phyloP scores from a whole-genome alignment of 2,888 invertebrate genomes.

The Leptinotarsa haldemani region DNA sequence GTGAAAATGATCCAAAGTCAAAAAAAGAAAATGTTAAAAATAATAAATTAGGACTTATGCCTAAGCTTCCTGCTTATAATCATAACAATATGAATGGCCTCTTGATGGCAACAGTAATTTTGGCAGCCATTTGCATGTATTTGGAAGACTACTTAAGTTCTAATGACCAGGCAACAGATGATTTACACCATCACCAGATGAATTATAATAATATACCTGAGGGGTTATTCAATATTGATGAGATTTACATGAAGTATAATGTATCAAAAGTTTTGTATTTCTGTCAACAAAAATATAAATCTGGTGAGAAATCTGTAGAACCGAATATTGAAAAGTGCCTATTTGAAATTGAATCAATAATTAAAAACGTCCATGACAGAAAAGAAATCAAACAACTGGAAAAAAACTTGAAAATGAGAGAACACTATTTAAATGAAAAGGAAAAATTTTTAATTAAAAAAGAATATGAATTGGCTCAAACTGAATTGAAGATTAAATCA shows the following conservation, averaged over 20 bases:
- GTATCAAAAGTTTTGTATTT: constrained; percentile 29
- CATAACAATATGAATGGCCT: constrained; percentile 33
- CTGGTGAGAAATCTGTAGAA: constrained; percentile 27
- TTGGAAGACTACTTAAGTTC: constrained; percentile 28
- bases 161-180: constrained; percentile 23
- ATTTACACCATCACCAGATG: constrained; percentile 27
- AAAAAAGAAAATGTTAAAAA: constrained; percentile 12
- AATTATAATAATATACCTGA: constrained; percentile 13
- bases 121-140: constrained; percentile 32
- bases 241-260: constrained; percentile 22
- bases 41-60: constrained; percentile 8
- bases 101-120: constrained; percentile 30
- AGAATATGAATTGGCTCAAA: constrained; percentile 29
- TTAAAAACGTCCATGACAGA: constrained; percentile 19
- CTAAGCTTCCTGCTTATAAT: constrained; percentile 21
- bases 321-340: constrained; percentile 31
- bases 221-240: constrained; percentile 22
- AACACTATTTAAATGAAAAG: constrained; percentile 31
- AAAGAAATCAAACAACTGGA: constrained; percentile 21
- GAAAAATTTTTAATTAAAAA: constrained; percentile 34
- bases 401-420: constrained; percentile 35
- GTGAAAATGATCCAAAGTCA: constrained; percentile 17
- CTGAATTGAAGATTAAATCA: constrained; percentile 21
- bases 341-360: constrained; percentile 23
- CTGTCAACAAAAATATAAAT: constrained; percentile 35